These are phyloP conservation scores for Scaptodrosophila lebanonensis DNA, from an alignment of 1,140 invertebrate genomes.

Conservation along the genomic window DNA sequence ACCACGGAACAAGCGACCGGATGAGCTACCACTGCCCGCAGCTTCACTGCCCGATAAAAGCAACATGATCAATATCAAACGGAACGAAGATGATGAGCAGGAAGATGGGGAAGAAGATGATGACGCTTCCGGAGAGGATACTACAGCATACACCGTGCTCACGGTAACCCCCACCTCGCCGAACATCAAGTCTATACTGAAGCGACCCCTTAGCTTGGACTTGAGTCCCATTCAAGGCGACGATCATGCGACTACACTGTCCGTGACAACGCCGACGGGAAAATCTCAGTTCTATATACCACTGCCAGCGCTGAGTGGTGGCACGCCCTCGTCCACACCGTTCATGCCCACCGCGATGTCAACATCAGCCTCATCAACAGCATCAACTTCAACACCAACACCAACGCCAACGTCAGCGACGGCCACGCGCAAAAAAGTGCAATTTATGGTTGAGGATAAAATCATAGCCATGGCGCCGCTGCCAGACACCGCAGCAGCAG, in stretches of 20 bases:
- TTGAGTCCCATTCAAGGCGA: constrained; percentile 15
- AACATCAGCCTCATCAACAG: constrained; percentile 24
- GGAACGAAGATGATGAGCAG: constrained; percentile 4
- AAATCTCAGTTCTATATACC: constrained; percentile 83
- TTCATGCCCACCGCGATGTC: constrained; percentile 3
- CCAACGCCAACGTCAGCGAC: constrained; percentile 23
- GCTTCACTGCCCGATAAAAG: not conserved
- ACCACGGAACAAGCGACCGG: constrained; percentile 64
- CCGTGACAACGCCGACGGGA: constrained; percentile 62
- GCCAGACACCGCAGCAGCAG: constrained; percentile 1
- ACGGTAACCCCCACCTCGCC: constrained; percentile 59
- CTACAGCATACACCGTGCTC: constrained; percentile 40
- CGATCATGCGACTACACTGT: not conserved
- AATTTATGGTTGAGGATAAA: constrained; percentile 81
- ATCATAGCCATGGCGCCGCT: constrained; percentile 51
- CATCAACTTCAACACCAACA: constrained; percentile 8
- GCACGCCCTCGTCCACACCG: constrained; percentile 24
- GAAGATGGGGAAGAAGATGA: constrained; percentile 7
- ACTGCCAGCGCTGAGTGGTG: constrained; percentile 76
- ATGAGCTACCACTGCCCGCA: constrained; percentile 22
- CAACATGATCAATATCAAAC: constrained; percentile 1
- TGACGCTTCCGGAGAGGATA: not conserved
- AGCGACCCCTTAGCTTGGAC: constrained; percentile 79
- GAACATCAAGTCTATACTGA: constrained; percentile 83
- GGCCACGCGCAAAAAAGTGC: constrained; percentile 79